phyloP scores from a whole-genome alignment of 2,797 vertebrate genomes.

The Ispidina lecontei region DNA sequence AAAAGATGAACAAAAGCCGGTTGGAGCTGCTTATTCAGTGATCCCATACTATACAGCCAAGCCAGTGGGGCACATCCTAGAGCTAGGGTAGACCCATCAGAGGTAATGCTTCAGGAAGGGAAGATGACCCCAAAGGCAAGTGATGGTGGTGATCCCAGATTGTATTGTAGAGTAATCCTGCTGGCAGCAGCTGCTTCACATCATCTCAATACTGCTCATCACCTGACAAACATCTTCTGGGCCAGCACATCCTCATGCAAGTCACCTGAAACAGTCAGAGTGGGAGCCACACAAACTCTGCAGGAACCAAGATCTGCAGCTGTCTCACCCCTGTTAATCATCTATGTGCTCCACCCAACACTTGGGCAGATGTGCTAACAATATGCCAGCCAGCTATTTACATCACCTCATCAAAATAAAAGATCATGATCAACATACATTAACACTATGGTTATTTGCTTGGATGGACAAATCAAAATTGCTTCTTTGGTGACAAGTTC shows the following conservation, averaged over 20 bases:
- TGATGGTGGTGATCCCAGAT: background rate
- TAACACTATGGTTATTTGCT: background rate
- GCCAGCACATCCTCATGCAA: background rate
- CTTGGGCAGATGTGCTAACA: background rate
- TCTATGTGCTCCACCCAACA: background rate
- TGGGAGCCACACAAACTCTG: background rate
- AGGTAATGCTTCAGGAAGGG: background rate
- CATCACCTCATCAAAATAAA: background rate
- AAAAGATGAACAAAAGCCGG: background rate
- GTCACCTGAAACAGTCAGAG: rapidly evolving
- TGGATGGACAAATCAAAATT: background rate
- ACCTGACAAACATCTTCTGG: background rate
- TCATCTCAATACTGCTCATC: background rate
- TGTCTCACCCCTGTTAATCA: background rate
- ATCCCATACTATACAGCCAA: background rate
- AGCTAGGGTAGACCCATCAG: background rate
- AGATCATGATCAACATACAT: background rate
- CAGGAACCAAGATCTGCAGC: background rate
- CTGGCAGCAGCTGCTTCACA: background rate
- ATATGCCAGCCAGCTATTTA: background rate
- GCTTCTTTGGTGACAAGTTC: background rate
- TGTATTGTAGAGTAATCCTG: background rate
- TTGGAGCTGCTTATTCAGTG: background rate
- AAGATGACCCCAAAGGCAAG: background rate
- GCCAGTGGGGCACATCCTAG: background rate